Base-by-base conservation (phyloP, 2,113 vertebrate species). In the Tricholaema leucomelas region DNA sequence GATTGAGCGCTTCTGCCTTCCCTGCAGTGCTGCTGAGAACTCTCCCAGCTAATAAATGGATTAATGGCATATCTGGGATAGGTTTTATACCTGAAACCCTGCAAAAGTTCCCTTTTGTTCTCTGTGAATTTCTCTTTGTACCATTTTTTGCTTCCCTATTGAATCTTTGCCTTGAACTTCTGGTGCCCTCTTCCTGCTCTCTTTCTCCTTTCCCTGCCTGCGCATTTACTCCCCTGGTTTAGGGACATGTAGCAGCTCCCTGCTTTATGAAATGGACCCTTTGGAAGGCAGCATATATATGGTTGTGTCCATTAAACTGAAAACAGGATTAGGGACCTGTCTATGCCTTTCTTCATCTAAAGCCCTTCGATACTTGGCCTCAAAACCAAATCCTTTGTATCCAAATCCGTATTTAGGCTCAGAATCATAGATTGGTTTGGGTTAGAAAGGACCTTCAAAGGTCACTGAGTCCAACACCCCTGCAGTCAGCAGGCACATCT, bases 1-100 rank as follows among this genome's bases (percentile, higher is more conserved):
- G 94, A 96, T 89, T 83, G 60, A 79, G 77, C n/a, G 75, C 16
- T 61, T 91, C 71, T 69, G 48, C 64, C 38, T 83, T 77, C 87
- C 89, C 64, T 84, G 15, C 27, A 25, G 56, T 92, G 86, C 85
- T 95, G 87, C 64, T 5, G 9, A 85, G 69, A 85, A 87, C 66
- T 74, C 59, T 85, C 55, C 46, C 23, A 83, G 69, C 38, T 82
- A 89, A 82, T 74, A 77, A 64, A 81, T 54, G 16, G n/a, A 85
- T 77, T 77, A 73, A 83, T 60, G 64, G 8, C 8, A 19, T 44
- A 56, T 42, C n/a, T 79, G 88, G 33, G 55, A 38, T 30, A 83
- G 17, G 33, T 11, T 94, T 93, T 85, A 30, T 15, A 82, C 17
- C 17, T 88, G 36, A 86, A 93, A 63, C 31, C 33, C 36, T 66